Base-by-base conservation (phyloP, 2,113 vertebrate species). In the Xiphophorus maculatus region DNA sequence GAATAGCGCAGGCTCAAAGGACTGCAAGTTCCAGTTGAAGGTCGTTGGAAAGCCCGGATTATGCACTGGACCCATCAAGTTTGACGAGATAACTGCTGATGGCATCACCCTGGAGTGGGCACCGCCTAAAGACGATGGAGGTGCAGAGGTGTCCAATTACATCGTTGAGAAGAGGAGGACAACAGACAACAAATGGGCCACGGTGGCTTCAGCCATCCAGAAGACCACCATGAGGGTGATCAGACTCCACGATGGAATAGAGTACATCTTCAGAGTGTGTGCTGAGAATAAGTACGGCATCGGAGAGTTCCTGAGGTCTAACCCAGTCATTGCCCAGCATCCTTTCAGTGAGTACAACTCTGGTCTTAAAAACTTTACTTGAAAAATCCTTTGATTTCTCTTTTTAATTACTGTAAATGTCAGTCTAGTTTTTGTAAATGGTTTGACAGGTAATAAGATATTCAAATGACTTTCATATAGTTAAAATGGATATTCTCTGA, bases 271-370 rank as follows among this genome's bases (percentile, higher is more conserved):
- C 85, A 96, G 96, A 92, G 96, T 99, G 76, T 97, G 95, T 70
- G 98, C 98, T 25, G 98, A 99, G 94, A 99, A 99, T 89, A 99
- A 99, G 89, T 99, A 99, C 0, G 98, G 98, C 72, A 92, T 99
- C 74, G 98, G 98, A 62, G 97, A 99, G 90, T 95, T 94, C 81
- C 95, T 99, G 79, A 98, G 96, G 93, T 99, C 98, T 30, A 96
- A 97, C 4, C 94, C 97, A 63, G 89, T 99, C 37, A 73, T 98
- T 68, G 98, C 98, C 74, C 97, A 95, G 83, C 98, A 99, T 95
- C 98, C 98, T 82, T 99, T 99, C 90, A 95, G 98, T 99, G 92
- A 95, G 97, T 95, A 76, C 51, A 33, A 32, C 28, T 68, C 17
- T 33, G 22, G 17, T 67, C 33, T 65, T 22, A 4, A 22, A 6